A percentile compares a stretch with the other conserved stretches of the same genome.
Evolutionary conservation across 2,113 vertebrate genomes (phyloP).

Genomic region (Haliaeetus leucogaster): DNA sequence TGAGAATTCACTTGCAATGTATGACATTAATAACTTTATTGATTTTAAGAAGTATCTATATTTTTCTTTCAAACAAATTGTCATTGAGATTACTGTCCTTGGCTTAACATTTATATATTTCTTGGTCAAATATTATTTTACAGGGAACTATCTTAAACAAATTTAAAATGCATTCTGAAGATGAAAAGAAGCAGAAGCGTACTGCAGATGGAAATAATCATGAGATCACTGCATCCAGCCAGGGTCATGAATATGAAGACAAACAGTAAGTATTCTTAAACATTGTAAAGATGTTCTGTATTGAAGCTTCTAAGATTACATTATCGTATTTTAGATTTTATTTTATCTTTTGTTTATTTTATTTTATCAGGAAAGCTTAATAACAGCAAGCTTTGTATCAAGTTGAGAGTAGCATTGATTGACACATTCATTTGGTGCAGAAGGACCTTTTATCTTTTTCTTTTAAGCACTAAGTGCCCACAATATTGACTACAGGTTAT

Average conservation of each 20-base stretch:
- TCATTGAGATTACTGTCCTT: background rate
- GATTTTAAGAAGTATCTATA: background rate
- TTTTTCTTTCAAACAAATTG: background rate
- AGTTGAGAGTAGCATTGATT: background rate
- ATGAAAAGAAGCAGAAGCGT: background rate
- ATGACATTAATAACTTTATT: background rate
- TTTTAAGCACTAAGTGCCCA: background rate
- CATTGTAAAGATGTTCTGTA: background rate
- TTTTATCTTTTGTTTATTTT: background rate
- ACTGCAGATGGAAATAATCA: background rate
- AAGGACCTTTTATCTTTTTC: background rate
- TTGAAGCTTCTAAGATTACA: background rate
- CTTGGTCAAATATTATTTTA: background rate
- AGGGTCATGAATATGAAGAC: background rate
- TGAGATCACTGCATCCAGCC: background rate
- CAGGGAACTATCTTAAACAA: background rate
- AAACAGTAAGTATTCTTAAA: conserved; percentile 31
- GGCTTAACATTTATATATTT: background rate
- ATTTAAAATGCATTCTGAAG: conserved; percentile 34
- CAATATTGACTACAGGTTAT: background rate
- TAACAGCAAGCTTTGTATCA: background rate
- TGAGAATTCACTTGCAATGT: background rate
- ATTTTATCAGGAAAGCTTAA: background rate
- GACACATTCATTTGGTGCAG: background rate
- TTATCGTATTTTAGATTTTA: background rate